These are phyloP conservation scores for Rhaphigaster nebulosa DNA, from an alignment of 2,888 invertebrate species.

Conservation along the genomic window DNA sequence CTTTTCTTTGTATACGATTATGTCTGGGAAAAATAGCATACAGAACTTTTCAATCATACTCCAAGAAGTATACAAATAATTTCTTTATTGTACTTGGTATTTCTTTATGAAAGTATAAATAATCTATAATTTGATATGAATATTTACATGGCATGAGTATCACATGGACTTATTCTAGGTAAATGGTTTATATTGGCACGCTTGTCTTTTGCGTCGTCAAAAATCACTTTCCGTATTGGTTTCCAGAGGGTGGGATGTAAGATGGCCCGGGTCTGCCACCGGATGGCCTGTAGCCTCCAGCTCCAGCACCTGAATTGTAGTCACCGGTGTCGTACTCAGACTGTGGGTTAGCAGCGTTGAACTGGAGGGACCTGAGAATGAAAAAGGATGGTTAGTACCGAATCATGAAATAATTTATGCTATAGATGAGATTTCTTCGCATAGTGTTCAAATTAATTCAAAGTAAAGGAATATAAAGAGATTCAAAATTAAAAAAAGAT, in stretches of 20 bases:
- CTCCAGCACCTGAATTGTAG: background rate
- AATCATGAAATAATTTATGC: no score
- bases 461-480: no score
- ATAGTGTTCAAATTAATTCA: no score
- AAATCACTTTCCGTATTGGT: slow-evolving; percentile 61
- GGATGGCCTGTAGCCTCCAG: slow-evolving; percentile 55
- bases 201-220: background rate
- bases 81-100: slow-evolving; percentile 56
- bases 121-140: background rate
- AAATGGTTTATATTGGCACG: slow-evolving; percentile 50
- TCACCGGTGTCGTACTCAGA: slow-evolving; percentile 57
- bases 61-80: slow-evolving; percentile 13
- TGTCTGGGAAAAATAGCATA: background rate
- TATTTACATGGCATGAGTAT: slow-evolving; percentile 53
- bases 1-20: no score
- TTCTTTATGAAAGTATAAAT: slow-evolving; percentile 46
- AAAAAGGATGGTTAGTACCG: background rate
- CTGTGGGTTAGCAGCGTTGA: slow-evolving; percentile 59
- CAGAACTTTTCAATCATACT: background rate
- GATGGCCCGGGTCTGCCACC: slow-evolving; percentile 55
- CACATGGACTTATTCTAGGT: slow-evolving; percentile 58
- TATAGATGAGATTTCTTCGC: background rate
- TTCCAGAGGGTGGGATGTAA: slow-evolving; percentile 61
- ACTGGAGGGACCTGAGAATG: slow-evolving; percentile 17
- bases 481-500: no score